Evolutionary conservation across 1,140 invertebrate genomes (phyloP), one percentile per base, ranked within the genome.

Genomic region (Pseudomyrmex cubaensis): DNA sequence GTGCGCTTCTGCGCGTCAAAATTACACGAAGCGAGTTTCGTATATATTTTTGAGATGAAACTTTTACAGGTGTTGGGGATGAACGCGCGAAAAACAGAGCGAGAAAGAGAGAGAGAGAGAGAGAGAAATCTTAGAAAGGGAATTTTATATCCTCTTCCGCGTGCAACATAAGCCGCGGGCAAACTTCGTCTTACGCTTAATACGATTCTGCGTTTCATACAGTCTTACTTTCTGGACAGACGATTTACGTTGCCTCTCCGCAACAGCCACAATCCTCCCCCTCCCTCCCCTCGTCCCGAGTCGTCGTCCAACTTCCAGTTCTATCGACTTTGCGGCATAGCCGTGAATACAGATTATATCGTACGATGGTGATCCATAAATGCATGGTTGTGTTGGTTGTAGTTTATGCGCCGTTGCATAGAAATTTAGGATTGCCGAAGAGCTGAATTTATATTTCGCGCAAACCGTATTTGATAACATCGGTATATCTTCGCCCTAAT

Each of bases 281-380:
- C 69, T 54, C 44, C 62, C 0, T 0, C 5, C 35, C 35, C 5
- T 7, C 35, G 35, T 35, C 35, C 25, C 25, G 25, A 3, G 5
- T 35, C 80, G 35, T 73, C 82, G 52, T 67, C 52, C 61, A 52
- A 54, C 54, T 67, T 61, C 64, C 72, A 54, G 54, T 56, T 61
- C 59, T 77, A 87, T 87, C 80, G 86, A 87, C 82, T 76, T 78
- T 73, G 59, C 56, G 61, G 54, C 54, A 69, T 69, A 77, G 73
- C 67, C 80, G 74, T 63, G 78, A 84, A 83, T 83, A 84, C 80
- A 54, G 80, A 87, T 84, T 66, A 48, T 77, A 87, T 87, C 86
- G 67, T 69, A 46, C 72, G 82, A 63, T 66, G 70, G 80, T 73
- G 80, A 86, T 87, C 73, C 74, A 72, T 87, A 77, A 86, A 86